A percentile compares a stretch with the other conserved stretches of the same genome.
These are phyloP conservation scores for Octonoba sinensis DNA, from an alignment of 2,888 invertebrate genomes.

Conservation along the genomic window DNA sequence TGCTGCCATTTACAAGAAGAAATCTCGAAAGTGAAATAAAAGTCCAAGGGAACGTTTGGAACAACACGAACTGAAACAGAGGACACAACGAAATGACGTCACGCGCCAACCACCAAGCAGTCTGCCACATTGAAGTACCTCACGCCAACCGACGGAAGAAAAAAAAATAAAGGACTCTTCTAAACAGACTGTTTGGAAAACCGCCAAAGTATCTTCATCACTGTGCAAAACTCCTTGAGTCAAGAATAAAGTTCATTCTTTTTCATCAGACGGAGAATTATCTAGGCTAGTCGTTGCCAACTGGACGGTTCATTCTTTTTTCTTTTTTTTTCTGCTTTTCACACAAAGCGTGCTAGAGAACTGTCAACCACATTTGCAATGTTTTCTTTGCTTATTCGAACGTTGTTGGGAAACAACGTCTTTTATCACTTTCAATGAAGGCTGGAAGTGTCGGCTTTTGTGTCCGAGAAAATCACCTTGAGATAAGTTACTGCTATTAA, in stretches of 20 bases:
- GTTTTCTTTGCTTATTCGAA: conserved; percentile 19
- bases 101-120: conserved; percentile 45
- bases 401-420: too few species aligned
- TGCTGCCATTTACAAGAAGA: too few species aligned
- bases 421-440: too few species aligned
- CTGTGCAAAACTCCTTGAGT: conserved; percentile 22
- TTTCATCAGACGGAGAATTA: conserved; percentile 42
- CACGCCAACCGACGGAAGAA: not conserved
- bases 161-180: conserved; percentile 10
- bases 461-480: too few species aligned
- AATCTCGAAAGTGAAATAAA: too few species aligned
- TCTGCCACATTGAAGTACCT: conserved; percentile 19
- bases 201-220: conserved; percentile 48
- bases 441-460: too few species aligned
- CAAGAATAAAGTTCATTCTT: conserved; percentile 20
- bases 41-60: too few species aligned
- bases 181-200: conserved; percentile 42
- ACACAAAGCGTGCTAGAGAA: conserved; percentile 23
- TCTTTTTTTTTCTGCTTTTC: not conserved
- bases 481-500: too few species aligned
- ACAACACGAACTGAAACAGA: too few species aligned
- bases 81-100: conserved; percentile 10
- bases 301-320: not conserved
- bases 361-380: conserved; percentile 46
- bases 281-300: conserved; percentile 40